Conservation (phyloP, 2,113 vertebrate species). For the Chloebia gouldiae region DNA sequence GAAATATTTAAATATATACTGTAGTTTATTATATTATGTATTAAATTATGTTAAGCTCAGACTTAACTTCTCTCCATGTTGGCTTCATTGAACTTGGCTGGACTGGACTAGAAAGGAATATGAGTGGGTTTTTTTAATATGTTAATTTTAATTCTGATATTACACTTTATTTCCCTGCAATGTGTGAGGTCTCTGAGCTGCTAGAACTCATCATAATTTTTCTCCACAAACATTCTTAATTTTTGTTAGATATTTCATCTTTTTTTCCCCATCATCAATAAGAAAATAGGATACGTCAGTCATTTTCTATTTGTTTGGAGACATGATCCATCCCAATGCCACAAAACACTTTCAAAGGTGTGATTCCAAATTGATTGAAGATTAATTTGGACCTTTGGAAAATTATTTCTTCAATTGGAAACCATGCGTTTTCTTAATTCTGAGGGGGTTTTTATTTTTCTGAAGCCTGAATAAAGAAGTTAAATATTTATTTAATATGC, state of each 20-base stretch:
- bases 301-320: not conserved
- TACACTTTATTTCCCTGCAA: not conserved
- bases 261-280: not conserved
- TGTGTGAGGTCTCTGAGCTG: not conserved
- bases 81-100: not conserved
- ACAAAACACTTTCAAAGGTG: not conserved
- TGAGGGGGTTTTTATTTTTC: not conserved
- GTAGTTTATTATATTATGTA: not conserved
- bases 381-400: not conserved
- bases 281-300: not conserved
- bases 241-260: not conserved
- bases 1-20: no score
- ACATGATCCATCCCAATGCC: not conserved
- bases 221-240: not conserved
- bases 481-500: not conserved
- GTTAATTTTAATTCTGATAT: not conserved
- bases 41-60: not conserved
- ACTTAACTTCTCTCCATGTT: not conserved
- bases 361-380: not conserved
- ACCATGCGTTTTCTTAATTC: not conserved
- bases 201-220: not conserved
- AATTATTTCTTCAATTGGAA: not conserved
- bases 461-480: not conserved
- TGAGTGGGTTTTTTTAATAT: accelerated
- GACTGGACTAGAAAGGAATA: not conserved